These are phyloP conservation scores for Poeciliopsis gracilis DNA, from an alignment of 2,797 vertebrate species.

Conservation along the genomic window DNA sequence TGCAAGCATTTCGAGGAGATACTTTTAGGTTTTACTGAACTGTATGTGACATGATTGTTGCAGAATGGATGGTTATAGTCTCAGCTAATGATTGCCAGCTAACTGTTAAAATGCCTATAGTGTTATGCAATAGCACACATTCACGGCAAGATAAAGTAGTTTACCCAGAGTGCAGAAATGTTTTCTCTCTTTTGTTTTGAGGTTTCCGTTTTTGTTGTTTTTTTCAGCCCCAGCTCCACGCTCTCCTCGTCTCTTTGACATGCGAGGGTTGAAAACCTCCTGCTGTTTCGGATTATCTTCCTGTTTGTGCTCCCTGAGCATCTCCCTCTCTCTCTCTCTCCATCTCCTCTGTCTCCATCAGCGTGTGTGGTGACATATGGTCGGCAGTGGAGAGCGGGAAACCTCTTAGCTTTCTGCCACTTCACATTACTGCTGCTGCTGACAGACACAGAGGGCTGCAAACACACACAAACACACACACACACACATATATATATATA, in stretches of 20 bases:
- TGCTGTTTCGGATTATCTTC: not conserved
- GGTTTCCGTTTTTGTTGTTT: not conserved
- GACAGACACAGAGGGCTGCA: constrained; percentile 23
- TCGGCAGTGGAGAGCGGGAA: constrained; percentile 33
- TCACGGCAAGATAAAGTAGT: not conserved
- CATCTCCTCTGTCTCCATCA: constrained; percentile 23
- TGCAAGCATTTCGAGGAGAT: not conserved
- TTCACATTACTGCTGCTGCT: constrained; percentile 37
- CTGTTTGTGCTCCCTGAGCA: not conserved
- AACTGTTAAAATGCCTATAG: not conserved
- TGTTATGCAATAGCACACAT: not conserved
- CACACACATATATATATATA: not conserved
- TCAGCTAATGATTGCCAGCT: not conserved
- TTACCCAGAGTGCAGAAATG: not conserved
- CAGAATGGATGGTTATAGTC: not conserved
- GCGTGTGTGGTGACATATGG: constrained; percentile 39
- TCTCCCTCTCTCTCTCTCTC: constrained; percentile 26
- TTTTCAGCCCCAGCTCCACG: not conserved
- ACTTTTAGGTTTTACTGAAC: not conserved
- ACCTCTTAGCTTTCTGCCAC: constrained; percentile 58
- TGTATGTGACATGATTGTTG: not conserved
- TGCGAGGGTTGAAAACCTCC: not conserved
- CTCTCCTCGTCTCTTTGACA: not conserved
- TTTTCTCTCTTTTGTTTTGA: not conserved
- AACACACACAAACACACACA: not conserved